These are phyloP conservation scores for Marmota monax DNA, from an alignment of 2,113 vertebrate genomes.

Conservation along the genomic window DNA sequence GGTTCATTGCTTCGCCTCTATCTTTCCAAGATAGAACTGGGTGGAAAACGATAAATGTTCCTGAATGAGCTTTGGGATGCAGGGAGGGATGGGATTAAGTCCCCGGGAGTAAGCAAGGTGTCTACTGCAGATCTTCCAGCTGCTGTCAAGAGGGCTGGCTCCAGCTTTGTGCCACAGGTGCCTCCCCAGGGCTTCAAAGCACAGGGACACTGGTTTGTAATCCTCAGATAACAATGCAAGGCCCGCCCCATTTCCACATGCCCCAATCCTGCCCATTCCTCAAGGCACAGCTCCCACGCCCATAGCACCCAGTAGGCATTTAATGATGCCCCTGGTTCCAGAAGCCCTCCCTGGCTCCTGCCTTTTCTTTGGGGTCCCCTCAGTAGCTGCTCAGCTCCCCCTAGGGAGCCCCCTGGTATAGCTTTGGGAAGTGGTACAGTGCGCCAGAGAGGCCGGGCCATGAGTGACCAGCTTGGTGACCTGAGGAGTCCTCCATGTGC, in stretches of 20 bases:
- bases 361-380: not conserved
- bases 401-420: not conserved
- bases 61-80: not conserved
- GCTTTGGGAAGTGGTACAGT: not conserved
- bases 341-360: not conserved
- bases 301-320: not conserved
- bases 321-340: not conserved
- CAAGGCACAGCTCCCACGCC: not conserved
- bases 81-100: not conserved
- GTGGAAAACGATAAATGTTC: not conserved
- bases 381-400: rapidly evolving
- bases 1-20: not conserved
- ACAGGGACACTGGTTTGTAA: not conserved
- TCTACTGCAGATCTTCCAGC: not conserved
- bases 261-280: not conserved
- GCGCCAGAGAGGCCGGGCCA: rapidly evolving
- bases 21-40: not conserved
- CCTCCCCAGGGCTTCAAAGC: not conserved
- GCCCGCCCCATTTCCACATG: conserved; percentile 48
- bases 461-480: not conserved
- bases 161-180: not conserved
- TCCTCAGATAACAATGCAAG: not conserved
- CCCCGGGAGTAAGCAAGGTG: not conserved
- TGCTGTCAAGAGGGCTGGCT: not conserved
- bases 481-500: not conserved